phyloP scores from a whole-genome alignment of 2,797 vertebrate genomes.

The Pogoniulus pusillus region DNA sequence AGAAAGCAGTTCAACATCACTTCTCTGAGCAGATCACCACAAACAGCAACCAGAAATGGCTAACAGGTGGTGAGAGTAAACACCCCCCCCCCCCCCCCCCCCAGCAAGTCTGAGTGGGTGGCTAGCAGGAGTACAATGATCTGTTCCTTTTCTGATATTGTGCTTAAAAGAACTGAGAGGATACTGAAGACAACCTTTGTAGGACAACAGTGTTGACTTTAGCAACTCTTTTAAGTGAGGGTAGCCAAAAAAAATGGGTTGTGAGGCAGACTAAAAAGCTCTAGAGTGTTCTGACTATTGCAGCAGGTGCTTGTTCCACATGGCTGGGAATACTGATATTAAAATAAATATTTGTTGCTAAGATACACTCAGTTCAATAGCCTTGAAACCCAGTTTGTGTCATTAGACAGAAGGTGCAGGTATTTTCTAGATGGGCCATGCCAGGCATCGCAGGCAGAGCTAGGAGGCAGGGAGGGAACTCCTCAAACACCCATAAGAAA shows the following conservation, averaged over 20 bases:
- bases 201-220: neutral
- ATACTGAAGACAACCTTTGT: neutral
- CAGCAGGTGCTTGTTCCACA: conserved; percentile 37
- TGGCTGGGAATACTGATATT: conserved; percentile 42
- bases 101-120: neutral
- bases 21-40: neutral
- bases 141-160: neutral
- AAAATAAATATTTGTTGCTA: conserved; percentile 64
- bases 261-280: neutral
- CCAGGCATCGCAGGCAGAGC: neutral
- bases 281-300: neutral
- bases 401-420: conserved; percentile 21
- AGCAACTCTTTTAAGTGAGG: neutral
- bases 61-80: neutral
- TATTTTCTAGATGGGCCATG: conserved; percentile 24
- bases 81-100: neutral
- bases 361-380: conserved; percentile 46
- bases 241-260: neutral
- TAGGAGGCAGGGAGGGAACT: conserved; percentile 38
- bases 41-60: neutral
- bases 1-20: neutral
- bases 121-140: neutral
- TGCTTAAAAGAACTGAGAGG: neutral
- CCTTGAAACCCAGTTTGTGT: conserved; percentile 41
- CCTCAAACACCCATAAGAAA: conserved; percentile 26